Evolutionary conservation across 2,113 vertebrate genomes (phyloP).

Genomic region (Cyprinodon variegatus): DNA sequence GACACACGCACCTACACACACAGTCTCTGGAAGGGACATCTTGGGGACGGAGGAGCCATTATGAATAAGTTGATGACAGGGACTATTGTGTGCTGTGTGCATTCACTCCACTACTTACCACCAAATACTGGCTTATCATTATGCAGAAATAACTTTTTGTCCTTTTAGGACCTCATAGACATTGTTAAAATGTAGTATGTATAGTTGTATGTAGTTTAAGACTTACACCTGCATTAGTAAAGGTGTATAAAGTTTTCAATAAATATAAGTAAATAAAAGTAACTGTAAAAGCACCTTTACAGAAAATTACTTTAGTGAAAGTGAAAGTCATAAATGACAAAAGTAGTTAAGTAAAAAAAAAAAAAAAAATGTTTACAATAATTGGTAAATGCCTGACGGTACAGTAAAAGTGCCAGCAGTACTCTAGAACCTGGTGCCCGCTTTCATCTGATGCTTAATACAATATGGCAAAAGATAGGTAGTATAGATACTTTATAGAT

Average conservation of each 20-base stretch:
- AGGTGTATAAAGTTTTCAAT: background rate
- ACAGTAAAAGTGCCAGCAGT: too few species aligned
- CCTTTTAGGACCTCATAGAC: conserved; percentile 14
- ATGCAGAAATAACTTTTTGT: conserved; percentile 13
- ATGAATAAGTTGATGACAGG: conserved; percentile 40
- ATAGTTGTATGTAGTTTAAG: conserved; percentile 20
- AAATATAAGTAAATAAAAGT: too few species aligned
- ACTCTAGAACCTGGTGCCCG: too few species aligned
- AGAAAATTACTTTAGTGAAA: too few species aligned
- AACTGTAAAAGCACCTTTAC: too few species aligned
- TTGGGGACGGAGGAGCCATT: conserved; percentile 53
- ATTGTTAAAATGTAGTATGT: conserved; percentile 4
- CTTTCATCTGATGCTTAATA: too few species aligned
- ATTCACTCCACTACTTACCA: conserved; percentile 22
- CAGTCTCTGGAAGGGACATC: conserved; percentile 34
- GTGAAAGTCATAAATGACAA: too few species aligned
- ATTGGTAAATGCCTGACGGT: too few species aligned
- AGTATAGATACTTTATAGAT: too few species aligned
- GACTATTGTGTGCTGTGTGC: conserved; percentile 32
- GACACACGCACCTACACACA: conserved; percentile 2
- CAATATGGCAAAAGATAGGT: too few species aligned
- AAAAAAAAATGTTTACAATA: too few species aligned
- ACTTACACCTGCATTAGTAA: background rate
- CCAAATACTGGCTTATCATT: conserved; percentile 33
- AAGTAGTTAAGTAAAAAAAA: too few species aligned